A percentile compares a stretch with the other conserved stretches of the same genome.
These are phyloP conservation scores for Xyliphius kryptos DNA, from an alignment of 2,113 vertebrate species.

Conservation along the genomic window DNA sequence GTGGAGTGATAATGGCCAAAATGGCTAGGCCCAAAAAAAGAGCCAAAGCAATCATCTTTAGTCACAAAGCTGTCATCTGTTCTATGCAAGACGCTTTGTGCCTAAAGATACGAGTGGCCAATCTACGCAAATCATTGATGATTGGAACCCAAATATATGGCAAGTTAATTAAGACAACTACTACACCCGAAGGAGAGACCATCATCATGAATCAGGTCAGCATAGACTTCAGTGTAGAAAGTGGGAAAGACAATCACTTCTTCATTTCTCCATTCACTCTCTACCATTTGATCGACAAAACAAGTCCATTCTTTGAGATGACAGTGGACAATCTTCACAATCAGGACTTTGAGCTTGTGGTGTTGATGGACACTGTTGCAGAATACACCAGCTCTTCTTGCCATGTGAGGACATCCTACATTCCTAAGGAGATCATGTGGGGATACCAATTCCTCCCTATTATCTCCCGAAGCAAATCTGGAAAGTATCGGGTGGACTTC, in stretches of 20 bases:
- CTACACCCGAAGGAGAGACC: constrained; percentile 82
- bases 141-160: constrained; percentile 91
- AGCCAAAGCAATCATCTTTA: constrained; percentile 87
- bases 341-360: no score
- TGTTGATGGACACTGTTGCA: no score
- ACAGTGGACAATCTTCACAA: constrained; percentile 80
- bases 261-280: constrained; percentile 89
- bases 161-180: constrained; percentile 81
- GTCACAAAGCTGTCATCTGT: constrained; percentile 84
- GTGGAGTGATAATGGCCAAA: constrained; percentile 86
- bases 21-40: constrained; percentile 85
- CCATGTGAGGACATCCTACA: no score
- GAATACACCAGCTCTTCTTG: no score
- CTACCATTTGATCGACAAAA: constrained; percentile 83
- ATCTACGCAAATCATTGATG: constrained; percentile 87
- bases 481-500: no score
- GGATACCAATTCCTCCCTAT: no score
- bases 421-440: no score
- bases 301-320: constrained; percentile 89
- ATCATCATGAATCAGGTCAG: constrained; percentile 91
- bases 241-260: constrained; percentile 92
- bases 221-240: constrained; percentile 81
- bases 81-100: constrained; percentile 79
- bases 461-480: no score
- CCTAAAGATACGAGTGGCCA: constrained; percentile 84